These are phyloP conservation scores for Pygocentrus nattereri DNA, from an alignment of 2,797 vertebrate species.

Conservation along the genomic window DNA sequence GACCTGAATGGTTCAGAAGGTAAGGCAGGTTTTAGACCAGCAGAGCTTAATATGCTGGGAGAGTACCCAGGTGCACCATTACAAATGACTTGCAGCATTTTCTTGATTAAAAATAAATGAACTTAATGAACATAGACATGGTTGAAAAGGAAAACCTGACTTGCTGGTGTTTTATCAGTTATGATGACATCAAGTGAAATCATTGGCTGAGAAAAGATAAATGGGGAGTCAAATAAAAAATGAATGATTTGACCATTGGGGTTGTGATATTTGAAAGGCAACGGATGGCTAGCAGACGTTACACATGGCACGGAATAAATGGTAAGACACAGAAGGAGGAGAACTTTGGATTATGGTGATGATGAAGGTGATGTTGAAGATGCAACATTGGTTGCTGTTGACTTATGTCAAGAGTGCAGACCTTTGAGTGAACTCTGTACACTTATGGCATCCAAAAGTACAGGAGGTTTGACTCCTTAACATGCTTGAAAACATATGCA, in stretches of 20 bases:
- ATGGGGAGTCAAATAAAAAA: neutral
- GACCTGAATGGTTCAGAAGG: conserved; percentile 11
- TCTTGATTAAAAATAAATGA: conserved; percentile 38
- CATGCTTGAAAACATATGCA: neutral
- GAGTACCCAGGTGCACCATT: neutral
- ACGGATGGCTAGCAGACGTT: neutral
- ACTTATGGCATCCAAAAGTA: neutral
- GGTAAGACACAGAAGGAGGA: neutral
- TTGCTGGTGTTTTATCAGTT: conserved; percentile 45
- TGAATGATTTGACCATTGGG: neutral
- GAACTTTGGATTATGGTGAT: neutral
- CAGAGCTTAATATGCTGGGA: neutral
- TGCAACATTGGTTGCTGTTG: neutral
- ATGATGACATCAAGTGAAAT: conserved; percentile 38
- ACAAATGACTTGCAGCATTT: conserved; percentile 31
- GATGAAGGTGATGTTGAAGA: neutral
- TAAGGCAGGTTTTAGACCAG: conserved; percentile 7
- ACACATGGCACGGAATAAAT: neutral
- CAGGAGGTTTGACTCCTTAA: neutral
- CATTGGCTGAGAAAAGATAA: neutral
- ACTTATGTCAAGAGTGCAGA: neutral
- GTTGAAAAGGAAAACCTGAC: conserved; percentile 1
- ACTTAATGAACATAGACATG: conserved; percentile 11
- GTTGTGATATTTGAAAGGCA: neutral
- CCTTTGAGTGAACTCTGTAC: neutral